These are phyloP conservation scores for Anthopleura xanthogrammica DNA, from an alignment of 92 coral and sea anemone genomes.

Conservation along the genomic window DNA sequence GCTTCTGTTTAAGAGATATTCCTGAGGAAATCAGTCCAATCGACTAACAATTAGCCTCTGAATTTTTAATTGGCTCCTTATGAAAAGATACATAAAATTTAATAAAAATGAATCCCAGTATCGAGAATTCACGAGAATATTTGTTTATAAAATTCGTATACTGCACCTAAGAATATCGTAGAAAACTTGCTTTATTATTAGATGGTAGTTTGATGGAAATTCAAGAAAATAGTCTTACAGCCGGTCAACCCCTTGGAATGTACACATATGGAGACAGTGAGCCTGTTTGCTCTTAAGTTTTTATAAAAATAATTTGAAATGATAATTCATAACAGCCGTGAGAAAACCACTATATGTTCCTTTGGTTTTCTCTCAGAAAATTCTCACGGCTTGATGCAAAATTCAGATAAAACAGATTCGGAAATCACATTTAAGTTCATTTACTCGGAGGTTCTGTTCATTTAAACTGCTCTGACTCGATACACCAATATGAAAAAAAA, in stretches of 20 bases:
- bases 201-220: not conserved
- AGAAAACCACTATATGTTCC: slow-evolving; percentile 81
- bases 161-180: not conserved
- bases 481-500: not conserved
- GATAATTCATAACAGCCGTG: slow-evolving; percentile 92
- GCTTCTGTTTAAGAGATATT: slow-evolving; percentile 12
- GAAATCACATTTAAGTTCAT: slow-evolving; percentile 55
- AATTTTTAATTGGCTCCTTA: slow-evolving; percentile 28
- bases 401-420: slow-evolving; percentile 73
- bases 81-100: slow-evolving; percentile 6
- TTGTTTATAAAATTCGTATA: not conserved
- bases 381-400: slow-evolving; percentile 87
- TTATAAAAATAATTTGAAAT: slow-evolving; percentile 21
- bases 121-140: not conserved
- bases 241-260: slow-evolving; percentile 28
- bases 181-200: not conserved
- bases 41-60: slow-evolving; percentile 32
- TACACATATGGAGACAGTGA: slow-evolving; percentile 41
- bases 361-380: slow-evolving; percentile 70
- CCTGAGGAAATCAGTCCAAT: slow-evolving; percentile 18
- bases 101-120: not conserved
- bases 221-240: slow-evolving; percentile 11
- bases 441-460: slow-evolving; percentile 28
- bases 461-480: slow-evolving; percentile 25
- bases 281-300: slow-evolving; percentile 41